These are phyloP conservation scores for Ernsta delagoae DNA, from an alignment of 2,888 invertebrate genomes.

Conservation along the genomic window DNA sequence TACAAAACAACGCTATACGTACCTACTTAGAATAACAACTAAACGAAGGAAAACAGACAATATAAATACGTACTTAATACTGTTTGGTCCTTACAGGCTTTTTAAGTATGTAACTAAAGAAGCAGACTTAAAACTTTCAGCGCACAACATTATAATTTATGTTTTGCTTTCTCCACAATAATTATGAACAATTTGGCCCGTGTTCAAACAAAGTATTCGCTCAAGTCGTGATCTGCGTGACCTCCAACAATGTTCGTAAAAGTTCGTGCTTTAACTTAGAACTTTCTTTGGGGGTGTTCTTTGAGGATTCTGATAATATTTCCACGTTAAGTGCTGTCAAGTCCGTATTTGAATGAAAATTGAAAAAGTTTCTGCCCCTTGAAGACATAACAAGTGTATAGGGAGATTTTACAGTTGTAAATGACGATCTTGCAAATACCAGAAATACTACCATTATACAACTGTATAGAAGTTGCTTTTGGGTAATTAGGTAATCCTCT, in stretches of 20 bases:
- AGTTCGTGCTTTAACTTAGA: slow-evolving; percentile 43
- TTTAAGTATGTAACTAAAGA: neutral
- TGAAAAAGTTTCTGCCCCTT: slow-evolving; percentile 71
- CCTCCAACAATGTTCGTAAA: slow-evolving; percentile 33
- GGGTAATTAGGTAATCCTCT: no score
- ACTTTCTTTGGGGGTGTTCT: slow-evolving; percentile 47
- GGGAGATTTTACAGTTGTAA: slow-evolving; percentile 45
- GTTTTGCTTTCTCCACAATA: slow-evolving; percentile 12
- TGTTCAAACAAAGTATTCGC: slow-evolving; percentile 11
- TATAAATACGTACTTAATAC: no score
- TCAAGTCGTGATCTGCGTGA: slow-evolving; percentile 23
- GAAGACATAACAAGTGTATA: slow-evolving; percentile 61
- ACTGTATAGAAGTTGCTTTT: neutral
- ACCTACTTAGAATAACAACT: no score
- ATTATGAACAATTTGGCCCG: slow-evolving; percentile 5
- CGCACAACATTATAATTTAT: slow-evolving; percentile 18
- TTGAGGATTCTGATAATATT: slow-evolving; percentile 53
- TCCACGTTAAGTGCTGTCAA: slow-evolving; percentile 58
- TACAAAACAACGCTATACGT: no score
- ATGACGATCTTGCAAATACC: slow-evolving; percentile 6
- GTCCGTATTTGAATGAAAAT: slow-evolving; percentile 70
- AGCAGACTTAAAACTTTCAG: slow-evolving; percentile 9
- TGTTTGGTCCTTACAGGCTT: neutral
- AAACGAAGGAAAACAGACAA: no score
- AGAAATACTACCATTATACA: no score